Percentiles rank a stretch among this genome's conserved stretches.
Conservation (phyloP, 2,797 vertebrate genomes). For the Anniella stebbinsi region DNA sequence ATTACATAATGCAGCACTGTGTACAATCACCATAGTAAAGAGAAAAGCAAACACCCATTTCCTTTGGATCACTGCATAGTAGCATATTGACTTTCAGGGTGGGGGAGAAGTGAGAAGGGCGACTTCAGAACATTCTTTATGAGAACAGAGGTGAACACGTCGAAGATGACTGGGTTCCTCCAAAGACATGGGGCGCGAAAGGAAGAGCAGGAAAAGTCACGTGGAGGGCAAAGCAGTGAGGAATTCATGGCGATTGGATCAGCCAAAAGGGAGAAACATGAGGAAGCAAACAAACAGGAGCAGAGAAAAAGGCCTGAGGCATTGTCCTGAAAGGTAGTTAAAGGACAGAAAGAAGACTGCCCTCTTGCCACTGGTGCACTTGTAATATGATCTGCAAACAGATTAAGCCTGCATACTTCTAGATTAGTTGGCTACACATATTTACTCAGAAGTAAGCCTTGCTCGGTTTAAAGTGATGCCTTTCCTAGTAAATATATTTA, state of each 20-base stretch:
- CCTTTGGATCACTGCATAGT: slow-evolving; percentile 4
- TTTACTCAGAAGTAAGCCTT: background rate
- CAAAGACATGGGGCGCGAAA: background rate
- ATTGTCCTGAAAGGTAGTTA: background rate
- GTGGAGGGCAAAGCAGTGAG: background rate
- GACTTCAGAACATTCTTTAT: background rate
- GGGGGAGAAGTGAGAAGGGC: background rate
- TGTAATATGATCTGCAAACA: background rate
- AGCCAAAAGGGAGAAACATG: background rate
- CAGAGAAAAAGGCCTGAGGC: too few relatives aligned
- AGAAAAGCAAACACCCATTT: slow-evolving; percentile 62
- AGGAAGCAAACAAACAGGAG: background rate
- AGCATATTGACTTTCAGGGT: slow-evolving; percentile 48
- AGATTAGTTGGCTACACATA: background rate
- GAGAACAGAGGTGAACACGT: background rate
- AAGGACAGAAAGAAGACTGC: background rate
- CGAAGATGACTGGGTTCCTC: background rate
- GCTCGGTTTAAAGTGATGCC: background rate
- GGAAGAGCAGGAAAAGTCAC: background rate
- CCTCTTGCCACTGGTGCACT: background rate
- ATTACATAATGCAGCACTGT: background rate
- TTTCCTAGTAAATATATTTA: background rate
- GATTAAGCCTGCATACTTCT: background rate
- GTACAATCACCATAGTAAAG: slow-evolving; percentile 51
- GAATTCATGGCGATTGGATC: background rate